Evolutionary conservation across 53 echinoderm and acorn worm genomes (phyloP), one percentile per base, ranked within the genome.

Genomic region (Arbacia lixula): DNA sequence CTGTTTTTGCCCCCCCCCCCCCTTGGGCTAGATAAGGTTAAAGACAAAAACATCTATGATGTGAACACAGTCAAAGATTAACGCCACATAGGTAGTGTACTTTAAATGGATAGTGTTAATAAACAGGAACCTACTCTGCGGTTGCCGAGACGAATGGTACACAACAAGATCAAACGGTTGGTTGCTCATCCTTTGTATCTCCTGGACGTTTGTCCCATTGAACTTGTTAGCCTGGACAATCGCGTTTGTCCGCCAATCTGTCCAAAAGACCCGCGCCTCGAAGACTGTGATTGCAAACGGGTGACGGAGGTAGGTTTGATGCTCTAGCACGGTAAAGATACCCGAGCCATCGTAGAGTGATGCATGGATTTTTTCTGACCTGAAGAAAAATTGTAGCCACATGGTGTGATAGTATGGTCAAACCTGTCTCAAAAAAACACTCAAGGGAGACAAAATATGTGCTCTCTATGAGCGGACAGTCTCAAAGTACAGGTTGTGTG

Each of bases 161-260:
- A 95, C 80, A 53, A 91, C 91, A 30, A 91, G 83, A 38, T 92
- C 95, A 91, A 95, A 95, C 12, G 95, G 95, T 83, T 95, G 95
- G 20, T 89, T 95, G 21, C 78, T 78, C 10, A 89, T 92, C 69
- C 87, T 84, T 71, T 91, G 91, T 28, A 95, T 81, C 31, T 69
- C 52, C 3, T 79, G 87, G 53, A 92, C 89, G 33, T 95, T 85
- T 29, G 84, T 84, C 6, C 95, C 95, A 0, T 84, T 89, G 87
- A 86, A 95, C 58, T 95, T 95, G 35, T 91, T 87, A 30, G 95
- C 95, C 3, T 85, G 86, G 75, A 89, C 80, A 9, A 95, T 91
- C 1, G 87, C 83, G 42, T 92, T 91, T 21, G 86, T 95, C 9
- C 95, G 55, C 95, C 95, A 95, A 83, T 95, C 95, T 0, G 95